A percentile compares a stretch with the other conserved stretches of the same genome.
These are phyloP conservation scores for Megaceryle torquata DNA, from an alignment of 2,113 vertebrate genomes.

Conservation along the genomic window DNA sequence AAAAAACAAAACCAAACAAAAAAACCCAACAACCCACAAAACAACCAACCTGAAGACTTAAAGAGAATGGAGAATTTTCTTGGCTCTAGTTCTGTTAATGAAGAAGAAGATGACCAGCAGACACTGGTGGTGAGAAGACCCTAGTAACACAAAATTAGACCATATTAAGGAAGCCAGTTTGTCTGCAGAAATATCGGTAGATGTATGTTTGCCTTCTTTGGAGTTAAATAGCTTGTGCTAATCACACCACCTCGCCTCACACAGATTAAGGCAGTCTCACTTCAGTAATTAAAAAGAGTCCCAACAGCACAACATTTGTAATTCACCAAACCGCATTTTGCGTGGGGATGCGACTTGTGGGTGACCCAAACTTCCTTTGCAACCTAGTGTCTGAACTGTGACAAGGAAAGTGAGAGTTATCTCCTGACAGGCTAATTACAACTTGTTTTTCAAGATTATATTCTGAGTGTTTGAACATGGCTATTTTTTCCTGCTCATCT, in stretches of 20 bases:
- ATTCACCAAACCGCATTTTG: not conserved
- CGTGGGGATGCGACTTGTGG: not conserved
- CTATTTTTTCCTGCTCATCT: conserved; percentile 6
- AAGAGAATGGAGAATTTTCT: not conserved
- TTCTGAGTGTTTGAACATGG: not conserved
- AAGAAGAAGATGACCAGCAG: not conserved
- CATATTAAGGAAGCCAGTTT: not conserved
- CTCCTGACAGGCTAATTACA: conserved; percentile 32
- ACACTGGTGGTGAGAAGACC: not conserved
- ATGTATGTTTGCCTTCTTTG: not conserved
- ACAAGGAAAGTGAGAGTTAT: not conserved
- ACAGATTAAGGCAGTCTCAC: not conserved
- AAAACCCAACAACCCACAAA: not conserved
- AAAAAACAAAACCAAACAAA: not conserved
- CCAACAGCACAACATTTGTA: not conserved
- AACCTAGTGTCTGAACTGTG: not conserved
- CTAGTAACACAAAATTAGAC: not conserved
- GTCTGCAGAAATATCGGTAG: not conserved
- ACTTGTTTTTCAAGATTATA: conserved; percentile 42
- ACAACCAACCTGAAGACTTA: no score
- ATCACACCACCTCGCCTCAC: not conserved
- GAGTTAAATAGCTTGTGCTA: not conserved
- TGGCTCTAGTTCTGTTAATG: not conserved
- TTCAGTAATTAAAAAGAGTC: not conserved
- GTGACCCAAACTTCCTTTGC: not conserved